Evolutionary conservation across 2,888 invertebrate genomes (phyloP), one percentile per base, ranked within the genome.

Genomic region (Cremastinae sp.): DNA sequence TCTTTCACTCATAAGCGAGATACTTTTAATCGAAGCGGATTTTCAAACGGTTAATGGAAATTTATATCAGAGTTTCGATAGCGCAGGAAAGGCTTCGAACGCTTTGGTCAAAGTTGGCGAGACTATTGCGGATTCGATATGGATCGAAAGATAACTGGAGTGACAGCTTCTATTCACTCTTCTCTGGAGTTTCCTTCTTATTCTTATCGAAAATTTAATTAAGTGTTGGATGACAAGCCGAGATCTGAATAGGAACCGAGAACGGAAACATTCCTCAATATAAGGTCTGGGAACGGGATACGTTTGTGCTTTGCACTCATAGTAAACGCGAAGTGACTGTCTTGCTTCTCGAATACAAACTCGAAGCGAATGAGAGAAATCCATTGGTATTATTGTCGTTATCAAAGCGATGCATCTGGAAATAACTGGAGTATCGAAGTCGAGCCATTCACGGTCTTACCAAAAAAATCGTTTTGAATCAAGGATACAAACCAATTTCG

Each of bases 141-240:
- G 55, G 62, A 75, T 71, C 71, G 41, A 68, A 62, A 71, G 71
- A 71, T 72, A 75, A 75, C 71, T 71, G 62, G 62, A 71, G 64
- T 65, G 70, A 69, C 71, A 53, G 35, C 62, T 61, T 55, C 56
- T 66, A 66, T 70, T 71, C 70, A 41, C 65, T 18, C 37, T 41
- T 41, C 41, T 41, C 41, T 41, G 4, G 12, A 41, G 10, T 41
- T 41, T n/a, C 0, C 16, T 18, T 9, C 9, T 10, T 10, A 16
- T 20, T 18, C 1, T 12, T 47, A n/a, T 59, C 20, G 37, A 51
- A 68, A 56, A 75, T 75, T 75, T 68, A 75, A 75, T 75, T 68
- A 72, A 68, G 71, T 71, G 66, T 55, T 65, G 49, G 66, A 71
- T 71, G 66, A 56, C 18, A 65, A 59, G 59, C 59, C 56, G 55